Evolutionary conservation across 2,113 vertebrate species (phyloP).

Genomic region (Corythoichthys intestinalis): DNA sequence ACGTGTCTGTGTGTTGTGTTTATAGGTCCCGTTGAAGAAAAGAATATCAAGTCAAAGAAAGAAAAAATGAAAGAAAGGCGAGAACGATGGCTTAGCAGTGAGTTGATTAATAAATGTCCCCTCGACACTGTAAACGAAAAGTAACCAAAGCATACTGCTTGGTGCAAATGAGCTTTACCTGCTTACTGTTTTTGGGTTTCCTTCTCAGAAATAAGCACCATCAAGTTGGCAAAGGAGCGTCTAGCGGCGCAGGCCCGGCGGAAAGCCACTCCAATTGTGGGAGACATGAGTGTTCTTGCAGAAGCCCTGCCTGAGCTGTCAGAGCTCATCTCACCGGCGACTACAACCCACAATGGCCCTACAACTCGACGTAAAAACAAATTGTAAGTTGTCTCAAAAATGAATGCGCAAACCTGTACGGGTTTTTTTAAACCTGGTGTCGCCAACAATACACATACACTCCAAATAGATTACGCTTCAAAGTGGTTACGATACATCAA

Average conservation of each 20-base stretch:
- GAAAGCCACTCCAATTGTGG: conserved; percentile 80
- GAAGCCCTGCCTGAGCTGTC: conserved; percentile 86
- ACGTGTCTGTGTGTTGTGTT: conserved; percentile 3
- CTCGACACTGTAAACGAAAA: neutral
- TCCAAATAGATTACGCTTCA: neutral
- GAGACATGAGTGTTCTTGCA: conserved; percentile 82
- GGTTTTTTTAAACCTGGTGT: neutral
- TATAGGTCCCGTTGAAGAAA: conserved; percentile 56
- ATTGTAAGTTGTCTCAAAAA: conserved; percentile 35
- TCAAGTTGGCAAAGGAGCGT: conserved; percentile 77
- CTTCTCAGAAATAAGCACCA: conserved; percentile 81
- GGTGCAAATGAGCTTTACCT: neutral
- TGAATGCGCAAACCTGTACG: neutral
- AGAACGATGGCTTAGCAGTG: conserved; percentile 88
- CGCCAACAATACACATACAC: too few species aligned
- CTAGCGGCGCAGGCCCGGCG: conserved; percentile 72
- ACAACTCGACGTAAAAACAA: conserved; percentile 52
- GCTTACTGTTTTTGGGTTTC: neutral
- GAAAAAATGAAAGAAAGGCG: conserved; percentile 86
- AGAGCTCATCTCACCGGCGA: conserved; percentile 57
- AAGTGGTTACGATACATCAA: neutral
- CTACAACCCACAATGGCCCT: neutral
- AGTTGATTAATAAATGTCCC: conserved; percentile 52
- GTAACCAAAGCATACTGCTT: neutral
- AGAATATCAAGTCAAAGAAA: conserved; percentile 79